These are phyloP conservation scores for Lithosia quadra DNA, from an alignment of 2,888 invertebrate genomes.

Conservation along the genomic window DNA sequence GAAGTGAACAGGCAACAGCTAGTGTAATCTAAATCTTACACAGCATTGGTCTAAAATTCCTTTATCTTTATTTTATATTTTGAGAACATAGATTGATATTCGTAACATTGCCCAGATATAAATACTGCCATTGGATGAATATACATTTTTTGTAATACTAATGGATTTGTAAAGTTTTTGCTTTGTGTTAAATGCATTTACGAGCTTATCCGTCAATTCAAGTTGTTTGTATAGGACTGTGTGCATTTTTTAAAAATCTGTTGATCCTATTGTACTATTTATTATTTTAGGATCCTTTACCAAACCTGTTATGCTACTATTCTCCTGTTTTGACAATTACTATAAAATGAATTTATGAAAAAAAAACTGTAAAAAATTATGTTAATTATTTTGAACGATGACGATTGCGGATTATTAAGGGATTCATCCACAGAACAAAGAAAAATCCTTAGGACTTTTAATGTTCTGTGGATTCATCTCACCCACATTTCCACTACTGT, in stretches of 20 bases:
- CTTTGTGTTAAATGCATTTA: slow-evolving; percentile 4
- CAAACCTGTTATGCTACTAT: not conserved
- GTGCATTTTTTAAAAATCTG: not conserved
- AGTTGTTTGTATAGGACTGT: slow-evolving; percentile 1
- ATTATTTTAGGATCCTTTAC: not conserved
- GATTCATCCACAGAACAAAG: no score
- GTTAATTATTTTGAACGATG: not conserved
- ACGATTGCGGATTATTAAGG: no score
- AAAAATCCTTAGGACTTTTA: no score
- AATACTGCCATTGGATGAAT: not conserved
- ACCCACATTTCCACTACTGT: no score
- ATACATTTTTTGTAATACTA: slow-evolving; percentile 16
- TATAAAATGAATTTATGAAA: not conserved
- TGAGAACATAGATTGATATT: not conserved
- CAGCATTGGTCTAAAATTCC: not conserved
- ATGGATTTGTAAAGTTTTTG: slow-evolving; percentile 8
- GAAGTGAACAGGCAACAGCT: no score
- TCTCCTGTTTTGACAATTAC: not conserved
- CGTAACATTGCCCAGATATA: not conserved
- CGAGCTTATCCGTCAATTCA: not conserved
- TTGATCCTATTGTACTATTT: not conserved
- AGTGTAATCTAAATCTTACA: not conserved
- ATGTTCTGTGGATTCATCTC: no score
- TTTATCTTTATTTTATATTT: not conserved
- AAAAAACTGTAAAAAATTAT: not conserved